Base-by-base conservation (phyloP, 2,797 vertebrate genomes). In the Nasua narica region DNA sequence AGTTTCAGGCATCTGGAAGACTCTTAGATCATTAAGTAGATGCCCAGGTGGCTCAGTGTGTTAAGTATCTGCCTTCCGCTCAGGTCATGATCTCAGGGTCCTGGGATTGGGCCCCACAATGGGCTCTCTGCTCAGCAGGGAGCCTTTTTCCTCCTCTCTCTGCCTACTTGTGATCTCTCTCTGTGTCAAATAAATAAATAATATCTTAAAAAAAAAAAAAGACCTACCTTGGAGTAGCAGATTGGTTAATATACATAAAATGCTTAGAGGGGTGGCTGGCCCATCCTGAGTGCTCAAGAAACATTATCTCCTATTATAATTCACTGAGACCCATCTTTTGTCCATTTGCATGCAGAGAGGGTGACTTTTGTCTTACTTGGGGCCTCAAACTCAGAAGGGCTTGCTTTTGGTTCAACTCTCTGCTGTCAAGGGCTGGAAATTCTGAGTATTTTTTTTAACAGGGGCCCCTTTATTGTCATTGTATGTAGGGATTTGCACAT, bases 81-180 rank as follows among this genome's bases (percentile, higher is more conserved):
- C 25, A 43, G 70, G 40, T 15, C 37, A 46, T 46, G 13, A 25
- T 70, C 40, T 7, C 7, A 9, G 23, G 0, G 70, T 15, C 35
- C 7, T 27, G 70, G 40, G 25, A 43, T 72, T 2, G 2, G 43
- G 14, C 2, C 13, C 2, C 0, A 0, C 13, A 15, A 9, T 3
- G 1, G 25, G 40, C 13, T 72, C 15, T 15, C 62, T n/a, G 32
- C 60, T 65, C 32, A 32, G 60, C n/a, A 14, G 7, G 15, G 62
- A n/a, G 32, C 29, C 65, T 37, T 18, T 14, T 7, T 43, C 70
- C 3, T 40, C 25, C 7, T 8, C 69, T 25, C 52, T 54, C 52
- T 54, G 52, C 19, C n/a, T 21, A 18, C 65, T 35, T 9, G 25
- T 56, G 54, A 8, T 69, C n/a, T 21, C n/a, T 21, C n/a, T 11